These are phyloP conservation scores for Hypotaenidia okinawae DNA, from an alignment of 2,797 vertebrate species.

Conservation along the genomic window DNA sequence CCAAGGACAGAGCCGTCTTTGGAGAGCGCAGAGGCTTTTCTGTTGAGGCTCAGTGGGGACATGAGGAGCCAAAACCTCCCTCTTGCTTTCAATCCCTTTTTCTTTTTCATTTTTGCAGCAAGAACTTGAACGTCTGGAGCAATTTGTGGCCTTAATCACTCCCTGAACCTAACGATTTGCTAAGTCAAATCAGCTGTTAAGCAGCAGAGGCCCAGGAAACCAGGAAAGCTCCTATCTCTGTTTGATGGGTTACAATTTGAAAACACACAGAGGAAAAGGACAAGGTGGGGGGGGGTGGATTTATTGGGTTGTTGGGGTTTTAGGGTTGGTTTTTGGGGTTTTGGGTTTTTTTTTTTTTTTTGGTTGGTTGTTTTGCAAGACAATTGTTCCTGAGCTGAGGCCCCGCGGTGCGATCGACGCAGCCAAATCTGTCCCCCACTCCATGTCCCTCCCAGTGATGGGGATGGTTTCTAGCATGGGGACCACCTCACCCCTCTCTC, in stretches of 20 bases:
- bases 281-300: not conserved
- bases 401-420: rapidly evolving
- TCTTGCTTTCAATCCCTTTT: slow-evolving; percentile 40
- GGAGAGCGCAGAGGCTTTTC: not conserved
- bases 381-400: not conserved
- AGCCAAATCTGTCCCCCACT: not conserved
- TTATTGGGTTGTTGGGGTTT: slow-evolving; percentile 16
- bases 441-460: not conserved
- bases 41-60: not conserved
- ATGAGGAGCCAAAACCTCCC: not conserved
- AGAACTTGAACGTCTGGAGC: slow-evolving; percentile 47
- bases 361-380: not conserved
- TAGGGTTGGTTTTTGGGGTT: too few species aligned
- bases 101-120: slow-evolving; percentile 34
- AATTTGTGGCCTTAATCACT: slow-evolving; percentile 62
- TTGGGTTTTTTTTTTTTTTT: not conserved
- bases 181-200: slow-evolving; percentile 63
- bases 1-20: not conserved
- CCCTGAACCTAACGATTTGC: slow-evolving; percentile 39
- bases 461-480: rapidly evolving
- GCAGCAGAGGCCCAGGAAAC: slow-evolving; percentile 46
- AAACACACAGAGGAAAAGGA: slow-evolving; percentile 53
- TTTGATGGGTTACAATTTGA: slow-evolving; percentile 59
- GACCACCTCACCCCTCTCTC: not conserved
- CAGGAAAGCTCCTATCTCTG: slow-evolving; percentile 53